These are phyloP conservation scores for Netelia fuscicornis DNA, from an alignment of 2,888 invertebrate species.

Conservation along the genomic window DNA sequence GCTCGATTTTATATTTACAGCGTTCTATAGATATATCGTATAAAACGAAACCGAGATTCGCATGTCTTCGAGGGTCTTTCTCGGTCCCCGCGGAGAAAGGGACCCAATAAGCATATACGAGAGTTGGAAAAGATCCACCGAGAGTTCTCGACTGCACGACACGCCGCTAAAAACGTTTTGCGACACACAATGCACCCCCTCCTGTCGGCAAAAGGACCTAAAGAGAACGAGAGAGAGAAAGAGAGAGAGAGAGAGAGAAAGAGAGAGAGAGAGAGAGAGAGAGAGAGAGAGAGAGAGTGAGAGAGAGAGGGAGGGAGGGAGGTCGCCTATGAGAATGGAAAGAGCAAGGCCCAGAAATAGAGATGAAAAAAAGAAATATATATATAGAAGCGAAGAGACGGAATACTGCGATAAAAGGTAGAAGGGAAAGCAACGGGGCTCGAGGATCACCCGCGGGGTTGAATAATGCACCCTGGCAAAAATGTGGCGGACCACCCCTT, in stretches of 20 bases:
- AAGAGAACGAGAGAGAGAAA: constrained; percentile 30
- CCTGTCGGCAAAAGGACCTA: constrained; percentile 59
- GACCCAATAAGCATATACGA: constrained; percentile 13
- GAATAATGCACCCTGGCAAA: constrained; percentile 81
- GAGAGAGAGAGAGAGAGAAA: constrained; percentile 19
- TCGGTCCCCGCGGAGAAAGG: constrained; percentile 29
- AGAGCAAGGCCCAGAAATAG: constrained; percentile 68
- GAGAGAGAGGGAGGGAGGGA: neutral
- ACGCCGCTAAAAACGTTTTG: constrained; percentile 55
- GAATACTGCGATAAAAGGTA: constrained; percentile 67
- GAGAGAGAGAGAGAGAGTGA: constrained; percentile 10
- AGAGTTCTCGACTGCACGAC: constrained; percentile 53
- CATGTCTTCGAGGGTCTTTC: constrained; percentile 25
- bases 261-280: constrained; percentile 28
- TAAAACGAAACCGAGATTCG: constrained; percentile 19
- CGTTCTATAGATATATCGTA: constrained; percentile 39
- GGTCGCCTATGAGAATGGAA: constrained; percentile 40
- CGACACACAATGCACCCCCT: constrained; percentile 63
- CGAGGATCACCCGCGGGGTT: constrained; percentile 81
- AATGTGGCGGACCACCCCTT: constrained; percentile 82
- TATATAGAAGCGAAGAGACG: constrained; percentile 37
- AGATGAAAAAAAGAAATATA: constrained; percentile 21
- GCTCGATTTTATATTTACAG: constrained; percentile 44
- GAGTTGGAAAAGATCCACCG: constrained; percentile 54
- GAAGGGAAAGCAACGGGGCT: constrained; percentile 72